Evolutionary conservation across 1,140 invertebrate genomes (phyloP), one percentile per base, ranked within the genome.

Genomic region (Drosophila simulans): DNA sequence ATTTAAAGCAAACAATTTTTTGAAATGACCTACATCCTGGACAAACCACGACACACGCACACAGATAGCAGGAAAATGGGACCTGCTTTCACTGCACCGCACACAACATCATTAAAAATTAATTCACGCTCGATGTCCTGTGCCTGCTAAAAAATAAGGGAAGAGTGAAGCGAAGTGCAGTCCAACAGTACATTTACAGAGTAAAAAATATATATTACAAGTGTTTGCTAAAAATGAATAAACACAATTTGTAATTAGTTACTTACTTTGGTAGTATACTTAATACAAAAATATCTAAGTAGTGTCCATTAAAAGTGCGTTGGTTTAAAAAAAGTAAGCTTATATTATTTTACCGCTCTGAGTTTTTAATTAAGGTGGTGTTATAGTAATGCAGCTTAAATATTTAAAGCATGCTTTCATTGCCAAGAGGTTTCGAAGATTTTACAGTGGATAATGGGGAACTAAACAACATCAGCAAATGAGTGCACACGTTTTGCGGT

Each of bases 101-200:
- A 77, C 74, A 84, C 84, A 89, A 89, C 84, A 84, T 89, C 84
- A 89, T 89, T 89, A 89, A 89, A 89, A 90, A 89, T 89, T 89
- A 89, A 89, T 89, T 89, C 80, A 89, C 84, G 84, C 84, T 89
- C 84, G 77, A 89, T 89, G 84, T 80, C 70, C 84, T 88, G 76
- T 22, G 59, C 66, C 39, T 55, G 65, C 49, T 60, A 60, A 66
- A 80, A 77, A 63, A 43, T 43, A 39, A 34, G 34, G 55, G 58
- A 31, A 35, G 25, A 70, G 64, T 56, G 48, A 49, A 48, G 34
- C 39, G 43, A 45, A 69, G 48, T 69, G 65, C 40, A 66, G 49
- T 54, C 15, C 62, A 35, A 46, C 65, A 35, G 45, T 39, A 10
- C 2, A 8, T 22, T 8, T 12, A n/a, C 55, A 60, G 68, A 0